Evolutionary conservation across 2,888 invertebrate species (phyloP).

Genomic region (Melolontha melolontha): DNA sequence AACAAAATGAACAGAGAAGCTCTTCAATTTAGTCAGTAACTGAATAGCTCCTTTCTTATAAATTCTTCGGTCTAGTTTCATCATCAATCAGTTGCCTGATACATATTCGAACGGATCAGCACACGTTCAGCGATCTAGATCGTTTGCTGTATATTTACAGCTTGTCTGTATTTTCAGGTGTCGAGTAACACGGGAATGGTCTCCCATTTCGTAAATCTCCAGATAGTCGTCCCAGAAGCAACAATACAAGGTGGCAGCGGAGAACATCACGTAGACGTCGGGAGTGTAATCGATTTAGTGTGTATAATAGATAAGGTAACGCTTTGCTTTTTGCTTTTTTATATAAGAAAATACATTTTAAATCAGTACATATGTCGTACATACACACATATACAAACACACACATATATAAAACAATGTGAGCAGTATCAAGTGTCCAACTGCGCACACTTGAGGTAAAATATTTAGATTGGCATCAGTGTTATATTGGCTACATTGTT

Average conservation of each 20-base stretch:
- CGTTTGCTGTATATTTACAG: constrained; percentile 27
- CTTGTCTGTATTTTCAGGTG: constrained; percentile 71
- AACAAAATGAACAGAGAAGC: not conserved
- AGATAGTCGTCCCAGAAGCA: constrained; percentile 90
- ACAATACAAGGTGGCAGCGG: constrained; percentile 86
- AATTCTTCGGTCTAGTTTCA: constrained; percentile 6
- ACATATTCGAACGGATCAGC: constrained; percentile 25
- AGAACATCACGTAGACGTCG: constrained; percentile 91
- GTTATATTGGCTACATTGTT: too few species aligned
- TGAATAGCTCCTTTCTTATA: constrained; percentile 23
- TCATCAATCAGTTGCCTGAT: constrained; percentile 31
- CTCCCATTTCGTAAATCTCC: constrained; percentile 89
- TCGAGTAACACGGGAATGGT: constrained; percentile 85
- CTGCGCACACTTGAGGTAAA: too few species aligned
- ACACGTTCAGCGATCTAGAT: not conserved
- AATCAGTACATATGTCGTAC: not conserved
- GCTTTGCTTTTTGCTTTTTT: constrained; percentile 14
- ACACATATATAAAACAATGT: too few species aligned
- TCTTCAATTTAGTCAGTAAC: constrained; percentile 15
- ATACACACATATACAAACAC: too few species aligned
- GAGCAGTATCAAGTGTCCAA: too few species aligned
- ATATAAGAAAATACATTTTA: not conserved
- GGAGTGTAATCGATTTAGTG: constrained; percentile 89
- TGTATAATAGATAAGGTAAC: constrained; percentile 93
- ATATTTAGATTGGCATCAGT: too few species aligned